phyloP scores from a whole-genome alignment of 2,888 invertebrate genomes.

The Dastarcus helophoroides region DNA sequence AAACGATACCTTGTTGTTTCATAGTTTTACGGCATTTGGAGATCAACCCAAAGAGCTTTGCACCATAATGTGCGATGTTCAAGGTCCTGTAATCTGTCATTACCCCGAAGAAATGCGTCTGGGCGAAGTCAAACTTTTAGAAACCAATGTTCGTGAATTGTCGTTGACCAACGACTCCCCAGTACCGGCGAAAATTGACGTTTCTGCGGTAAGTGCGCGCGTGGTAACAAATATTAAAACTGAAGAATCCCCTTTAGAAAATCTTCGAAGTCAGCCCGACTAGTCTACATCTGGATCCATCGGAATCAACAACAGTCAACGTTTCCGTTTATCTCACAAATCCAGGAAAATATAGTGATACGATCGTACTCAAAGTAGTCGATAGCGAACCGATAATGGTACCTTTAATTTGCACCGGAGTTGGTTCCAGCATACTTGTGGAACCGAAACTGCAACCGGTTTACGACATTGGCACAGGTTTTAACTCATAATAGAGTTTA shows the following conservation, averaged over 20 bases:
- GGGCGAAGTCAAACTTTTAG: conserved; percentile 49
- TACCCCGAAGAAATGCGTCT: conserved; percentile 50
- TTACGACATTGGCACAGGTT: conserved; percentile 48
- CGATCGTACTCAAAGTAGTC: conserved; percentile 23
- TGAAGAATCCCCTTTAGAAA: conserved; percentile 1
- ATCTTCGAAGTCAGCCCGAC: conserved; percentile 28
- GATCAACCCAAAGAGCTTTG: conserved; percentile 30
- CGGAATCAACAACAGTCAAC: conserved; percentile 23
- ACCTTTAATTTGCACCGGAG: conserved; percentile 45
- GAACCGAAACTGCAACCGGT: conserved; percentile 46
- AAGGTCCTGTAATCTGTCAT: conserved; percentile 56
- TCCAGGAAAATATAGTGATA: conserved; percentile 29
- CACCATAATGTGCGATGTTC: conserved; percentile 43
- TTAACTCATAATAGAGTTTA: conserved; percentile 45
- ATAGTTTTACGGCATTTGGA: conserved; percentile 20
- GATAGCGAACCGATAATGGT: conserved; percentile 35
- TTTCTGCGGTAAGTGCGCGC: conserved; percentile 26
- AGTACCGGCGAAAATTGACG: conserved; percentile 40
- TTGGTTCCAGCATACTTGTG: conserved; percentile 54
- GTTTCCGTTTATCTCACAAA: conserved; percentile 31
- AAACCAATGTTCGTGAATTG: conserved; percentile 39
- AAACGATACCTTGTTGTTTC: too few relatives aligned
- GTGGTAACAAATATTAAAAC: conserved; percentile 5
- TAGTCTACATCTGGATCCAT: conserved; percentile 26
- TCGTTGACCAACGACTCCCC: conserved; percentile 58